These are phyloP conservation scores for Drosophila anomelani DNA, from an alignment of 2,888 invertebrate species.

Conservation along the genomic window DNA sequence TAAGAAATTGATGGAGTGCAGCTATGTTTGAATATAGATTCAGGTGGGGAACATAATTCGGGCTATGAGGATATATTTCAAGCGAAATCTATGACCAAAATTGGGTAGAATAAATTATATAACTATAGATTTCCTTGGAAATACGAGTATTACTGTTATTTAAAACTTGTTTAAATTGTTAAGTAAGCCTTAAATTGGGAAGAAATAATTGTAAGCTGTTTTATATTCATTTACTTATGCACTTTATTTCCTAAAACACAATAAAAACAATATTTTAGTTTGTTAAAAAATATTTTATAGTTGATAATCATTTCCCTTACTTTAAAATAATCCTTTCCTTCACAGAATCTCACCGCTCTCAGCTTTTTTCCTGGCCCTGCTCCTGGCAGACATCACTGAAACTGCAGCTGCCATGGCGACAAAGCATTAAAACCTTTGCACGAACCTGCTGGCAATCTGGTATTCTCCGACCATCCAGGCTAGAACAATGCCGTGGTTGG, in stretches of 20 bases:
- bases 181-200: neutral
- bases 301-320: neutral
- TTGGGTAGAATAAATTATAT: neutral
- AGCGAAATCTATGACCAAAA: neutral
- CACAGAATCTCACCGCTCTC: neutral
- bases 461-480: slow-evolving; percentile 45
- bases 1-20: slow-evolving; percentile 18
- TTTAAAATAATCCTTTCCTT: too few species aligned
- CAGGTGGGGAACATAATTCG: neutral
- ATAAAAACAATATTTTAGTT: neutral
- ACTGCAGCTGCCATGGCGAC: slow-evolving; percentile 51
- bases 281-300: neutral
- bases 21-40: too few species aligned
- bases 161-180: too few species aligned
- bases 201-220: too few species aligned
- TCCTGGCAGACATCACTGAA: slow-evolving; percentile 16
- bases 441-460: slow-evolving; percentile 49
- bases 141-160: neutral
- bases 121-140: too few species aligned
- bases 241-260: neutral
- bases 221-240: too few species aligned
- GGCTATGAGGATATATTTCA: neutral
- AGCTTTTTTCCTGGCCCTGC: neutral
- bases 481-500: slow-evolving; percentile 49
- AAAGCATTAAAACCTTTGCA: slow-evolving; percentile 68